These are phyloP conservation scores for Cyrtorhinus lividipennis DNA, from an alignment of 1,140 invertebrate species.

Conservation along the genomic window DNA sequence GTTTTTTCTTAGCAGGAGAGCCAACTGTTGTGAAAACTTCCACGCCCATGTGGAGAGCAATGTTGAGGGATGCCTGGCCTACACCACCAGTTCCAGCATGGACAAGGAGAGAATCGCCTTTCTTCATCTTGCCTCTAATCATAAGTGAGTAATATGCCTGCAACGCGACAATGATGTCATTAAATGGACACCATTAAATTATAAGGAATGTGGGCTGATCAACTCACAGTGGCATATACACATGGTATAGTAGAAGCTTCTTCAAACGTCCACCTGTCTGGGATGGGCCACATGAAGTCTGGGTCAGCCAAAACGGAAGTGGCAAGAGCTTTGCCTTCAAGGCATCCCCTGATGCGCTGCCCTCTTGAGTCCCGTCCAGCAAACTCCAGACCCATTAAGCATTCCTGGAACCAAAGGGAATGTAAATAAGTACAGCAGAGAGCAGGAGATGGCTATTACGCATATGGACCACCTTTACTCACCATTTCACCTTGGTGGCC, in stretches of 20 bases:
- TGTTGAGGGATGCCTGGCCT: constrained; percentile 86
- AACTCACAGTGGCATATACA: constrained; percentile 68
- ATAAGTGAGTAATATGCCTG: constrained; percentile 77
- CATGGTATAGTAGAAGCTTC: constrained; percentile 89
- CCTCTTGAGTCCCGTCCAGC: constrained; percentile 62
- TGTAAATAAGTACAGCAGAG: background rate
- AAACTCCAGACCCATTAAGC: constrained; percentile 88
- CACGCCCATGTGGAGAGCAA: constrained; percentile 74
- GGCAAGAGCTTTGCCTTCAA: constrained; percentile 76
- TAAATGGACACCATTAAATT: background rate
- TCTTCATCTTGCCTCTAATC: constrained; percentile 65
- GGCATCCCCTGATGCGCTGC: constrained; percentile 81
- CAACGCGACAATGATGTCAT: constrained; percentile 26
- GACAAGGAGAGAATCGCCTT: constrained; percentile 75
- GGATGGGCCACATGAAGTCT: constrained; percentile 80
- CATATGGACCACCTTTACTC: background rate
- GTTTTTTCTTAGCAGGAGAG: constrained; percentile 69
- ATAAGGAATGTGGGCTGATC: background rate
- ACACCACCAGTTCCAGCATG: constrained; percentile 94
- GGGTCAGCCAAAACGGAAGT: constrained; percentile 72
- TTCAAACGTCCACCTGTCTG: constrained; percentile 73
- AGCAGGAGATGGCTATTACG: background rate
- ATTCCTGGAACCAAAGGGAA: constrained; percentile 46
- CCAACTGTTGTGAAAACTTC: constrained; percentile 73
- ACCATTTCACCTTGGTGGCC: constrained; percentile 54